A percentile compares a stretch with the other conserved stretches of the same genome.
Evolutionary conservation across 2,888 invertebrate genomes (phyloP).

Genomic region (Anaspis maculata): DNA sequence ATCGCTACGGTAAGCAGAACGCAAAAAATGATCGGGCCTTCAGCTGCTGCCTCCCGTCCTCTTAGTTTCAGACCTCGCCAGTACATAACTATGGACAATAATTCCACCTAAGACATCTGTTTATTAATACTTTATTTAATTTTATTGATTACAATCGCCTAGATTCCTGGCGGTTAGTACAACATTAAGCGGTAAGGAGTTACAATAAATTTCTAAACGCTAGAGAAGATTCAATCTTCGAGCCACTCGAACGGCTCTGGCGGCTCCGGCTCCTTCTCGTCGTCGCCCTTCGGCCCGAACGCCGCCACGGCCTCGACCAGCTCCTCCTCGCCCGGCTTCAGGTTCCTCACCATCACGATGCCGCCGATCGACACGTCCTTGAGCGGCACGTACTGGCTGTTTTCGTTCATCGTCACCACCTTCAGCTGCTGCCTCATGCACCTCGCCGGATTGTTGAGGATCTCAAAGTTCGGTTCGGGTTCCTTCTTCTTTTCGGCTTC

Average conservation of each 20-base stretch:
- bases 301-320: constrained; percentile 88
- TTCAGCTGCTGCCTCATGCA: constrained; percentile 87
- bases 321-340: constrained; percentile 69
- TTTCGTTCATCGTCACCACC: constrained; percentile 69
- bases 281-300: constrained; percentile 84
- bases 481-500: constrained; percentile 63
- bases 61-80: too few species aligned
- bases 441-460: constrained; percentile 89
- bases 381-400: constrained; percentile 71
- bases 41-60: too few species aligned
- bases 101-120: too few species aligned
- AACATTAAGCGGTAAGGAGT: too few species aligned
- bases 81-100: too few species aligned
- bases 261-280: constrained; percentile 93
- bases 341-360: constrained; percentile 88
- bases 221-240: constrained; percentile 69
- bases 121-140: too few species aligned
- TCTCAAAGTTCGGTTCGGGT: constrained; percentile 86
- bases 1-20: too few species aligned
- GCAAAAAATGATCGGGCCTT: too few species aligned
- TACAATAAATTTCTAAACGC: too few species aligned
- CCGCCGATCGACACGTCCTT: constrained; percentile 94
- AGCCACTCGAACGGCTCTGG: constrained; percentile 96
- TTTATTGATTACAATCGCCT: too few species aligned
- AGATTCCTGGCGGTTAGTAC: too few species aligned